Percentiles rank a stretch among this genome's conserved stretches.
These are phyloP conservation scores for Cynodonichthys magdalenae DNA, from an alignment of 2,797 vertebrate genomes.

Conservation along the genomic window DNA sequence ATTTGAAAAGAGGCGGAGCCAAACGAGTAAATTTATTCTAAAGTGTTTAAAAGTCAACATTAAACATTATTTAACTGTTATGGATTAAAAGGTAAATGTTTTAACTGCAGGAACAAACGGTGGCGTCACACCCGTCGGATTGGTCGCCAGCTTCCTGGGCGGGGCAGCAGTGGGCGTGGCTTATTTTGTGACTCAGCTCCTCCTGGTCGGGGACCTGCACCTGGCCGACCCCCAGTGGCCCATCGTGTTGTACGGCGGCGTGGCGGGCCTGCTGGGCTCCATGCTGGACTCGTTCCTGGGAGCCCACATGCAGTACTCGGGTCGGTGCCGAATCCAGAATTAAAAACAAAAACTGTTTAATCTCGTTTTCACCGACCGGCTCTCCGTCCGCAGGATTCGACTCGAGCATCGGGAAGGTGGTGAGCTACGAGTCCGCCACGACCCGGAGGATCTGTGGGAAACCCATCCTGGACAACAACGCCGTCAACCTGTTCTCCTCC, in stretches of 20 bases:
- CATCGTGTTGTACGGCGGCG: constrained; percentile 86
- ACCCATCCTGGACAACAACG: constrained; percentile 94
- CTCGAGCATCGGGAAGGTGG: constrained; percentile 86
- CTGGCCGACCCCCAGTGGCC: constrained; percentile 93
- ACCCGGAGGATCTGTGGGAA: constrained; percentile 90
- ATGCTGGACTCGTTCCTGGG: constrained; percentile 94
- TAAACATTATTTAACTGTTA: too few relatives aligned
- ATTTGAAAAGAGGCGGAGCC: too few relatives aligned
- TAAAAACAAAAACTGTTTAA: too few relatives aligned
- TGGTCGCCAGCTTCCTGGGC: constrained; percentile 89
- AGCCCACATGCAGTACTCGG: constrained; percentile 94
- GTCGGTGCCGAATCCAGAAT: constrained; percentile 38
- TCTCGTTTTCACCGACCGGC: not conserved
- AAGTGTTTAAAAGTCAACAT: too few relatives aligned
- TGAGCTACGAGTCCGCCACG: constrained; percentile 82
- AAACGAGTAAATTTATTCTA: too few relatives aligned
- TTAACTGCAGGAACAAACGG: constrained; percentile 87
- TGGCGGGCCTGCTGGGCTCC: constrained; percentile 91
- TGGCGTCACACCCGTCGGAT: constrained; percentile 88
- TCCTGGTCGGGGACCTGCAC: constrained; percentile 87
- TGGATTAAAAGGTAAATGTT: too few relatives aligned
- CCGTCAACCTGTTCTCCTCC: constrained; percentile 95
- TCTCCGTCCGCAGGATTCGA: constrained; percentile 84
- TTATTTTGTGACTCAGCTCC: constrained; percentile 87
- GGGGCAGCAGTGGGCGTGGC: constrained; percentile 86